These are phyloP conservation scores for Umimayanthus chanpuru DNA, from an alignment of 92 coral and sea anemone species.

Conservation along the genomic window DNA sequence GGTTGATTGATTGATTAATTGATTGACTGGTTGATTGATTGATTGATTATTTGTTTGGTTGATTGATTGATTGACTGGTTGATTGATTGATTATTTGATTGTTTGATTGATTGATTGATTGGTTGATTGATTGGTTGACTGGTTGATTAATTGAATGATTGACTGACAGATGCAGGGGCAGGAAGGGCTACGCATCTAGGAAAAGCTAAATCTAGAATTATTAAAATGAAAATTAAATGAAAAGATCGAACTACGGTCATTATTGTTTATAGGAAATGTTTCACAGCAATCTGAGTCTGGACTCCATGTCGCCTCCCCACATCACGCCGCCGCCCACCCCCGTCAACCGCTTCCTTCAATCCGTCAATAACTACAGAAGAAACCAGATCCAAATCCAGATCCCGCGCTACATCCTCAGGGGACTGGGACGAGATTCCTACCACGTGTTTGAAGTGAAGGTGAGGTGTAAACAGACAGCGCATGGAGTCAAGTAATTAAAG, in stretches of 20 bases:
- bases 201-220: neutral
- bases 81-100: neutral
- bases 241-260: neutral
- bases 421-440: constrained; percentile 98
- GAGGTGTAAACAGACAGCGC: constrained; percentile 3
- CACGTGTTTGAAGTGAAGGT: constrained; percentile 99
- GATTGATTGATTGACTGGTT: neutral
- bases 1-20: no score
- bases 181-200: neutral
- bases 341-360: constrained; percentile 90
- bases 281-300: constrained; percentile 92
- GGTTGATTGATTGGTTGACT: neutral
- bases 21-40: no score
- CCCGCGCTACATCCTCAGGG: constrained; percentile 94
- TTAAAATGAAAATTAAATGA: neutral
- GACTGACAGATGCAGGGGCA: neutral
- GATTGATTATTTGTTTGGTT: neutral
- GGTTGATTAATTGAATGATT: neutral
- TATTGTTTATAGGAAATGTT: constrained; percentile 54
- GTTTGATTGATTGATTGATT: neutral
- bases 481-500: neutral
- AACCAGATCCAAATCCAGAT: constrained; percentile 92
- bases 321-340: constrained; percentile 99
- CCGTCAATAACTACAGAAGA: constrained; percentile 83
- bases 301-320: constrained; percentile 86